phyloP scores from a whole-genome alignment of 2,797 vertebrate genomes.

The Coranthus polyacanthus region DNA sequence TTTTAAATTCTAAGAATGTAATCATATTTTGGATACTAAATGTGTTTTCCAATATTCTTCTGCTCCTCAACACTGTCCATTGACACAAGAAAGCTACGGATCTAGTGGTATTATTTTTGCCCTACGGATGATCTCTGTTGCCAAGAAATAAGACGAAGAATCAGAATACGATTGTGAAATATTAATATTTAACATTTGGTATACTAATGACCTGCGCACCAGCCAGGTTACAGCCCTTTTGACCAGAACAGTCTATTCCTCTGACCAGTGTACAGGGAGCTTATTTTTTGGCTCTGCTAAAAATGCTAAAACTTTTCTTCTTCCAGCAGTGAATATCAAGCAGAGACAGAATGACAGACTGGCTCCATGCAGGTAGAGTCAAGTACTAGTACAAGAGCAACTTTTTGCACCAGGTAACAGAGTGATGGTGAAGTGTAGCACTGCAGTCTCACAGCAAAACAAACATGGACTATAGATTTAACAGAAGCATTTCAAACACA shows the following conservation, averaged over 20 bases:
- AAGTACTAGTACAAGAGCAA: not conserved
- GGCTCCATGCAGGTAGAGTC: not conserved
- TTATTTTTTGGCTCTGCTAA: not conserved
- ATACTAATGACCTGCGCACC: constrained; percentile 20
- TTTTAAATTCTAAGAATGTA: too few species aligned
- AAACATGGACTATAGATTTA: too few species aligned
- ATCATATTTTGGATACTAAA: too few species aligned
- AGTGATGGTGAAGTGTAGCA: too few species aligned
- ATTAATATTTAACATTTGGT: not conserved
- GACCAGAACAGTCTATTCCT: constrained; percentile 32
- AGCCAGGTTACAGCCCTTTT: constrained; percentile 11
- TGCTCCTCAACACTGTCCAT: too few species aligned
- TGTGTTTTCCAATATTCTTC: too few species aligned
- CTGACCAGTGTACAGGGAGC: constrained; percentile 3
- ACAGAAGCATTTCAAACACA: too few species aligned
- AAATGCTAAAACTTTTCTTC: not conserved
- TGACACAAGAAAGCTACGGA: too few species aligned
- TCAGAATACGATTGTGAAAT: not conserved
- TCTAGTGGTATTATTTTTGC: too few species aligned
- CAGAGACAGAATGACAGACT: not conserved
- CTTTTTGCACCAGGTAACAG: too few species aligned
- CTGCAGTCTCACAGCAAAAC: too few species aligned
- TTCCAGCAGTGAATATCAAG: constrained; percentile 7
- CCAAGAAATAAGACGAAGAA: not conserved
- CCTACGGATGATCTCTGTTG: not conserved